Percentiles rank a stretch among this genome's conserved stretches.
These are phyloP conservation scores for Circaetus cinerascens DNA, from an alignment of 2,113 vertebrate species.

Conservation along the genomic window DNA sequence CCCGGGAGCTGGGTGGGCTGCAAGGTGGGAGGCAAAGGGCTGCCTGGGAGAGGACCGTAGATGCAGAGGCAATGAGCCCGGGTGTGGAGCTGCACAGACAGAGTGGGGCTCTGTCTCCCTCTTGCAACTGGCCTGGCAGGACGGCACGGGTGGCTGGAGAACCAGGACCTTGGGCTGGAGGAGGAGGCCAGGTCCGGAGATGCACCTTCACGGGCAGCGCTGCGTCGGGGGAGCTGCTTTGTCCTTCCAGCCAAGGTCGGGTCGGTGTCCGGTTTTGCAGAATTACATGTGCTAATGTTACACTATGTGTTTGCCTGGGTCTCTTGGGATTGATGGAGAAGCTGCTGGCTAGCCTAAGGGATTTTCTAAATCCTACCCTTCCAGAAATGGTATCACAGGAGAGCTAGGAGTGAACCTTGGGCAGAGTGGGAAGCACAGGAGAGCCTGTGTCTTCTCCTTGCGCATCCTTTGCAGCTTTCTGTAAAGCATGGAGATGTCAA, in stretches of 20 bases:
- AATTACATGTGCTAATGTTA: background rate
- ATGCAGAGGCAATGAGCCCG: background rate
- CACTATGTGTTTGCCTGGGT: background rate
- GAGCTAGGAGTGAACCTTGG: background rate
- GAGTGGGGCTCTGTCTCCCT: background rate
- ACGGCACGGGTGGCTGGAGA: rapidly evolving
- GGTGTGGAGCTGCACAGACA: background rate
- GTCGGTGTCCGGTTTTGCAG: background rate
- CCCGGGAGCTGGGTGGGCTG: background rate
- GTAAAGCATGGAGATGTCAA: background rate
- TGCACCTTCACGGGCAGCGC: rapidly evolving
- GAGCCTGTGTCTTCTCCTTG: background rate
- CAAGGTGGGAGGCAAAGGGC: background rate
- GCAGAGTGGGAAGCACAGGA: background rate
- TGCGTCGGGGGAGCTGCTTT: background rate
- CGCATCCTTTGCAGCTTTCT: background rate
- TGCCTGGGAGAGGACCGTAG: rapidly evolving
- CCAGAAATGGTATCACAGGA: rapidly evolving
- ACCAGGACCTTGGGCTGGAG: background rate
- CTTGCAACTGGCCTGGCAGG: background rate
- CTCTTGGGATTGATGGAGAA: background rate
- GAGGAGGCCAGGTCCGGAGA: background rate
- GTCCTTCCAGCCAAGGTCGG: background rate
- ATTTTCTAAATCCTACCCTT: background rate
- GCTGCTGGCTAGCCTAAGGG: background rate